Conservation (phyloP, 2,113 vertebrate species). For the Prietella phreatophila region DNA sequence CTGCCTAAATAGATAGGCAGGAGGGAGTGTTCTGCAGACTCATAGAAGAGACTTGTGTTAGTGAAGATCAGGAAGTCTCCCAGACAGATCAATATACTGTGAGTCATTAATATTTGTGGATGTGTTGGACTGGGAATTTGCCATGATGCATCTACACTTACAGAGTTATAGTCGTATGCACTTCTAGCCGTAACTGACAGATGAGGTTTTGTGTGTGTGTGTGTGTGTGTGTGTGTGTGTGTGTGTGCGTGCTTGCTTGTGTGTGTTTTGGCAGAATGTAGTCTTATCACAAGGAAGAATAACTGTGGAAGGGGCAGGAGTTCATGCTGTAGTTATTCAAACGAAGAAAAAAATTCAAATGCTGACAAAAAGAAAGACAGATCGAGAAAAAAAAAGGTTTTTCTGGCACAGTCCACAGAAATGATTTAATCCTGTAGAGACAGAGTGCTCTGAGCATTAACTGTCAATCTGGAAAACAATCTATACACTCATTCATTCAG, state of each 20-base stretch:
- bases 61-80: constrained; percentile 36
- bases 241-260: constrained; percentile 28
- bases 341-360: constrained; percentile 60
- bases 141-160: constrained; percentile 43
- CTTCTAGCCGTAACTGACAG: constrained; percentile 25
- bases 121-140: constrained; percentile 35
- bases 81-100: constrained; percentile 47
- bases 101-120: constrained; percentile 36
- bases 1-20: constrained; percentile 24
- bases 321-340: constrained; percentile 41
- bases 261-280: constrained; percentile 28
- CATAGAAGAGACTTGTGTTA: constrained; percentile 25
- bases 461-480: constrained; percentile 66
- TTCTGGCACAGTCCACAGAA: constrained; percentile 72
- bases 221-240: constrained; percentile 38
- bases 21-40: constrained; percentile 15
- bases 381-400: constrained; percentile 68
- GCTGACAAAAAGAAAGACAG: constrained; percentile 50
- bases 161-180: constrained; percentile 31
- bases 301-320: constrained; percentile 32
- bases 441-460: constrained; percentile 62
- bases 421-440: constrained; percentile 73
- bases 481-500: constrained; percentile 47
- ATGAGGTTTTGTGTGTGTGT: constrained; percentile 31
- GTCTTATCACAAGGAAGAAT: constrained; percentile 36